phyloP scores from a whole-genome alignment of 2,888 invertebrate genomes.

The Machimus rusticus region DNA sequence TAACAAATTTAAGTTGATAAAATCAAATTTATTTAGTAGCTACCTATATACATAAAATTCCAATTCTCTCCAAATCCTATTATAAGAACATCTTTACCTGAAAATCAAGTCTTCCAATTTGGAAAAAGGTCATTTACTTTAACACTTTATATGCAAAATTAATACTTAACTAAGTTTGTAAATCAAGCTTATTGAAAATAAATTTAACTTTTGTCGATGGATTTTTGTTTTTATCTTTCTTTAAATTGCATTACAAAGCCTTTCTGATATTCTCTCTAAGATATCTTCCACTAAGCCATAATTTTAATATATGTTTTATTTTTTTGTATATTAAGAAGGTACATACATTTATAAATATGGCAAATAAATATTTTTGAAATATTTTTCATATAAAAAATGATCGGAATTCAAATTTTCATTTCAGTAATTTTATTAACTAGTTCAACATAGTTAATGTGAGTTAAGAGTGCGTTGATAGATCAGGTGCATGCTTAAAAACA shows the following conservation, averaged over 20 bases:
- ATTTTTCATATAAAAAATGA: neutral
- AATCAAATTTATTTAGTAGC: neutral
- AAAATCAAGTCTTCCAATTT: neutral
- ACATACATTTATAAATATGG: no score
- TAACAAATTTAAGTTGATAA: neutral
- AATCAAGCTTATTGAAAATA: neutral
- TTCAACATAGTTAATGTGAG: neutral
- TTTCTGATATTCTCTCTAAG: neutral
- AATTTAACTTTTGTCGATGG: neutral
- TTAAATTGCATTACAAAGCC: neutral
- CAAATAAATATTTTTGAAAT: neutral
- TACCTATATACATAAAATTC: neutral
- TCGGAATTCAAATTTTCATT: no score
- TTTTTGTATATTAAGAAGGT: no score
- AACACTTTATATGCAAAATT: no score
- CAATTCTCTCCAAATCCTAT: neutral
- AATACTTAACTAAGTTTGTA: neutral
- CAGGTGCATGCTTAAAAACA: neutral
- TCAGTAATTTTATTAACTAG: no score
- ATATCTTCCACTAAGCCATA: no score
- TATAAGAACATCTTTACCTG: neutral
- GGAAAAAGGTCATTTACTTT: neutral
- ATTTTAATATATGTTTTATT: neutral
- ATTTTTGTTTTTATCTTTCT: no score
- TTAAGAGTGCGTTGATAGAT: neutral